phyloP scores from a whole-genome alignment of 2,888 invertebrate genomes.

The Sclerodermus sp. region DNA sequence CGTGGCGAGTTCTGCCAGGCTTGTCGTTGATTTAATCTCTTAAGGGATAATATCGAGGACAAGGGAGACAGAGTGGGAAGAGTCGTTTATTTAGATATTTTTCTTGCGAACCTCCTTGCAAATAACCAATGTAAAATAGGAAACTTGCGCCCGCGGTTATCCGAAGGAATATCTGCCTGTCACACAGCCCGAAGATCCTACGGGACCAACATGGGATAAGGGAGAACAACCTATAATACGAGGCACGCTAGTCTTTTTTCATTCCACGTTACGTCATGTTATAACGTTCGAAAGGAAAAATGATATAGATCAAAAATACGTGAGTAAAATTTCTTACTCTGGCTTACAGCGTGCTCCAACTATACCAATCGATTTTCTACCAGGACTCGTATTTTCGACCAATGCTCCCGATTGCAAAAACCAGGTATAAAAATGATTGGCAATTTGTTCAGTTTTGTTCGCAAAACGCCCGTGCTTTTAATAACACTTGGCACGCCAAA shows the following conservation, averaged over 20 bases:
- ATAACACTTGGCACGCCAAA: background rate
- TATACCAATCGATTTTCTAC: constrained; percentile 19
- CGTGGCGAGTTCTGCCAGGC: too few relatives aligned
- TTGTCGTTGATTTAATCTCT: too few relatives aligned
- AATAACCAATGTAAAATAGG: too few relatives aligned
- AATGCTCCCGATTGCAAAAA: constrained; percentile 15
- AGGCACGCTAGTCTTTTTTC: background rate
- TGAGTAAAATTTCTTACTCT: constrained; percentile 36
- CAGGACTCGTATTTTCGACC: constrained; percentile 16
- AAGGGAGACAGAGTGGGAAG: too few relatives aligned
- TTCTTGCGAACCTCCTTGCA: background rate
- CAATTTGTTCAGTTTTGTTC: too few relatives aligned
- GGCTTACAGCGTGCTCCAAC: constrained; percentile 5
- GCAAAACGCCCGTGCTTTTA: background rate
- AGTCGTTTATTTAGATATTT: too few relatives aligned
- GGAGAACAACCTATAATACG: constrained; percentile 18
- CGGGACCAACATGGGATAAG: constrained; percentile 13
- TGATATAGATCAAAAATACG: constrained; percentile 48
- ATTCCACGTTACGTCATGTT: constrained; percentile 15
- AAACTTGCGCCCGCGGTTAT: too few relatives aligned
- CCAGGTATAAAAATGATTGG: constrained; percentile 5
- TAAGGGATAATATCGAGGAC: too few relatives aligned
- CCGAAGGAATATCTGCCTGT: background rate
- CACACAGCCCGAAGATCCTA: constrained; percentile 7
- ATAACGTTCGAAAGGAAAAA: constrained; percentile 36